Conservation (phyloP, 2,113 vertebrate species). For the Rhineura floridana region DNA sequence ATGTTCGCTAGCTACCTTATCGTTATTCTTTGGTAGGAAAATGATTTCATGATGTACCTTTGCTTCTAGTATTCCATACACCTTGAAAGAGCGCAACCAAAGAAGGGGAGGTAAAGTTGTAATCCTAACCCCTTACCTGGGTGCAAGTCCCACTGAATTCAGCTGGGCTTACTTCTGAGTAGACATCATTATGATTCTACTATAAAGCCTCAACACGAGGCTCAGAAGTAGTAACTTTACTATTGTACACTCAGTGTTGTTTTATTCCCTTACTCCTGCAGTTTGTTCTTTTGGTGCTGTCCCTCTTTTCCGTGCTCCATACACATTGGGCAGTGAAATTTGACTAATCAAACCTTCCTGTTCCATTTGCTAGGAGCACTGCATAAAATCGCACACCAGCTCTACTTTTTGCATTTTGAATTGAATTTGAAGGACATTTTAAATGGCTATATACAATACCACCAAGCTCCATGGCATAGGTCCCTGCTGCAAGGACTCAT, state of each 20-base stretch:
- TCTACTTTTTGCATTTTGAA: background rate
- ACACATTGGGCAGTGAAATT: background rate
- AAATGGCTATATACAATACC: background rate
- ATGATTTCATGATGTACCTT: background rate
- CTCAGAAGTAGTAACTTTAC: background rate
- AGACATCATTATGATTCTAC: too few relatives aligned
- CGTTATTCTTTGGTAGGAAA: background rate
- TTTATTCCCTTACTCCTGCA: background rate
- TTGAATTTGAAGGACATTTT: background rate
- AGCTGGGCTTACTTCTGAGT: too few relatives aligned
- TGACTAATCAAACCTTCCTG: slow-evolving; percentile 1
- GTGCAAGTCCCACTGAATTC: too few relatives aligned
- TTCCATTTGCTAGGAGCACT: background rate
- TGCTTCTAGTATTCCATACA: background rate
- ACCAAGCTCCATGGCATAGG: background rate
- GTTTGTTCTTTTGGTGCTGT: background rate
- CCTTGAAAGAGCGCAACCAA: background rate
- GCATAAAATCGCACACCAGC: background rate
- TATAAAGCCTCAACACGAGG: background rate
- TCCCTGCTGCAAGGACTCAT: too few relatives aligned
- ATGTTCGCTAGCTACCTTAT: background rate
- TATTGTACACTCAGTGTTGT: background rate
- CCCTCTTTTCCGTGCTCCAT: background rate
- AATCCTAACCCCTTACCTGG: too few relatives aligned
- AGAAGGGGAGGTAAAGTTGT: background rate